Evolutionary conservation across 2,113 vertebrate genomes (phyloP).

Genomic region (Ptychochromis oligacanthus): DNA sequence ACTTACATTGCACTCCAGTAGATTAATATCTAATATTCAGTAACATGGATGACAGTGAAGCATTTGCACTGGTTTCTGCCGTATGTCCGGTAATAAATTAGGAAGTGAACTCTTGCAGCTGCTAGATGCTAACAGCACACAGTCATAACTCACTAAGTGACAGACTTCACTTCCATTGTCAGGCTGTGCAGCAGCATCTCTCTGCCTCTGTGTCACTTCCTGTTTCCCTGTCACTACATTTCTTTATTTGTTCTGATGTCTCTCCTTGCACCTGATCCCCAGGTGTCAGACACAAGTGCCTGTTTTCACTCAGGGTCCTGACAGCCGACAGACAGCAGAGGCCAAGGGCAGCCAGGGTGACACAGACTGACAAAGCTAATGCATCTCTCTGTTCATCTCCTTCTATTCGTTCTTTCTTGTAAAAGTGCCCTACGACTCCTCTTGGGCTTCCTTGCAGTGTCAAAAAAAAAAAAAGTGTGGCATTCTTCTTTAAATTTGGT

Average conservation of each 20-base stretch:
- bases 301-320: slow-evolving; percentile 44
- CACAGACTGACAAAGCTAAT: slow-evolving; percentile 30
- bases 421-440: neutral
- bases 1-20: neutral
- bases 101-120: neutral
- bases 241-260: slow-evolving; percentile 30
- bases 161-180: slow-evolving; percentile 17
- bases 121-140: neutral
- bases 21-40: neutral
- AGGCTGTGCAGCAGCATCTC: slow-evolving; percentile 10
- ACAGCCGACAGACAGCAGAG: slow-evolving; percentile 53
- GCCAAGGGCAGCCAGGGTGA: neutral
- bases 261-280: slow-evolving; percentile 44
- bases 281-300: slow-evolving; percentile 21
- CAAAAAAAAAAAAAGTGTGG: neutral
- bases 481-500: neutral
- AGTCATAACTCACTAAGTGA: slow-evolving; percentile 10
- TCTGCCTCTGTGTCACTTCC: slow-evolving; percentile 45
- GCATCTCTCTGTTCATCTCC: slow-evolving; percentile 59
- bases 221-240: slow-evolving; percentile 23
- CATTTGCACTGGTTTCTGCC: neutral
- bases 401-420: slow-evolving; percentile 5
- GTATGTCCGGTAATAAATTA: neutral
- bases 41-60: neutral
- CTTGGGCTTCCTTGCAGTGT: neutral